Base-by-base conservation (phyloP, 2,888 invertebrate species). In the Drosophila falleni region DNA sequence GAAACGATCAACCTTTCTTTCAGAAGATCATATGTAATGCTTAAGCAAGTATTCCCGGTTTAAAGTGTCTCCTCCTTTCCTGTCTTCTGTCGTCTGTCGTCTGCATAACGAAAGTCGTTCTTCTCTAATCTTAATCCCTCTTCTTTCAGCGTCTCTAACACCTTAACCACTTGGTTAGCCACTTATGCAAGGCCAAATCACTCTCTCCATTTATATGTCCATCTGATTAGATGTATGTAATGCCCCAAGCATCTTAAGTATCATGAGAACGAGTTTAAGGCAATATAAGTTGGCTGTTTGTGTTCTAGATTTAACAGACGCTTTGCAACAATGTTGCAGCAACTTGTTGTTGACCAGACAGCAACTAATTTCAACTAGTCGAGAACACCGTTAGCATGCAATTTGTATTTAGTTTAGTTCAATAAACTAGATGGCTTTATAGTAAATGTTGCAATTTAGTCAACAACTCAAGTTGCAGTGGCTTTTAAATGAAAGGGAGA, bases 321-420 rank as follows among this genome's bases (percentile, higher is more conserved):
- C 41, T 56, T 53, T 31, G 84, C 90, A 83, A 87, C 89, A 89
- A 60, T 81, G 87, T 87, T 88, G 89, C 77, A 26, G 74, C 83
- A 74, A 81, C 80, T 70, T 83, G 77, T 70, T 83, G 77, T 82
- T 83, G 74, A 42, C 37, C 49, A 55, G 61, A 49, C 56, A 47
- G 33, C 53, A 55, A 39, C 33, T 10, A 59, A 54, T 54, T 63
- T 63, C 56, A 47, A 54, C 33, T 44, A 44, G 56, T n/a, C 23
- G 23, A 47, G 33, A 19, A 66, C 74, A 66, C 74, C 73, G 74
- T 76, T 74, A 76, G 44, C 74, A 73, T 58, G 66, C 55, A 47
- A 71, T 77, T 75, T 72, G 74, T 66, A 86, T 72, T 86, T 76
- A 76, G 73, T 77, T 83, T 67, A 67, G 80, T 70, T 69, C 41